These are phyloP conservation scores for Platichthys stellatus DNA, from an alignment of 2,113 vertebrate species.

Conservation along the genomic window DNA sequence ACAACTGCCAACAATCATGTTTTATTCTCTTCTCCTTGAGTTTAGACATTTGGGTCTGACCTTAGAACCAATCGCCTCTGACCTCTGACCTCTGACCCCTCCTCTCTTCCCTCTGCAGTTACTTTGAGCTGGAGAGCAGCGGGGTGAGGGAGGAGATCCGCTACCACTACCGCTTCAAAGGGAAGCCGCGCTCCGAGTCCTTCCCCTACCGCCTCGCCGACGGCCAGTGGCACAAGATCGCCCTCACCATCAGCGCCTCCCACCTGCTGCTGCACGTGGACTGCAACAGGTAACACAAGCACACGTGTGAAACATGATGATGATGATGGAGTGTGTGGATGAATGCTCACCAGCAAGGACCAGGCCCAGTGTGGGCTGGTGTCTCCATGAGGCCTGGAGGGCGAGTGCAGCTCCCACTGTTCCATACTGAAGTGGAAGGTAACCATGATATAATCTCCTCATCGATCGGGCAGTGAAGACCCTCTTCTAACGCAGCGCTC, in stretches of 20 bases:
- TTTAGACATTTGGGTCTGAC: too few species aligned
- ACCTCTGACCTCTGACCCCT: constrained; percentile 29
- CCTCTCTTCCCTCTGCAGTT: constrained; percentile 78
- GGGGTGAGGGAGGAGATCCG: constrained; percentile 92
- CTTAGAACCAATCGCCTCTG: too few species aligned
- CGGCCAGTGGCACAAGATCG: constrained; percentile 92
- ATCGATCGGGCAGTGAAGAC: constrained; percentile 49
- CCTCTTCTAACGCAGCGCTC: constrained; percentile 42
- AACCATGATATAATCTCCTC: constrained; percentile 54
- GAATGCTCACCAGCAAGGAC: too few species aligned
- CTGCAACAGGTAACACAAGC: constrained; percentile 90
- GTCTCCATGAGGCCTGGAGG: neutral
- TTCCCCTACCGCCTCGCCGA: constrained; percentile 94
- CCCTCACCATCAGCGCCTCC: constrained; percentile 89
- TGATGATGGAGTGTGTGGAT: constrained; percentile 7
- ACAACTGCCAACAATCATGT: too few species aligned
- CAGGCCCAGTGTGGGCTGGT: too few species aligned
- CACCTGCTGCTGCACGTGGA: constrained; percentile 92
- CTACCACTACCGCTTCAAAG: constrained; percentile 90
- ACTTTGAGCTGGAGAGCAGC: constrained; percentile 97
- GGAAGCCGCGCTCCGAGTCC: constrained; percentile 89
- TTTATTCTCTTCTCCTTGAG: too few species aligned
- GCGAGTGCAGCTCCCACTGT: constrained; percentile 1
- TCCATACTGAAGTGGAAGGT: constrained; percentile 56
- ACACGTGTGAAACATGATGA: neutral